These are phyloP conservation scores for Laticauda laticaudata DNA, from an alignment of 2,113 vertebrate species.

Conservation along the genomic window DNA sequence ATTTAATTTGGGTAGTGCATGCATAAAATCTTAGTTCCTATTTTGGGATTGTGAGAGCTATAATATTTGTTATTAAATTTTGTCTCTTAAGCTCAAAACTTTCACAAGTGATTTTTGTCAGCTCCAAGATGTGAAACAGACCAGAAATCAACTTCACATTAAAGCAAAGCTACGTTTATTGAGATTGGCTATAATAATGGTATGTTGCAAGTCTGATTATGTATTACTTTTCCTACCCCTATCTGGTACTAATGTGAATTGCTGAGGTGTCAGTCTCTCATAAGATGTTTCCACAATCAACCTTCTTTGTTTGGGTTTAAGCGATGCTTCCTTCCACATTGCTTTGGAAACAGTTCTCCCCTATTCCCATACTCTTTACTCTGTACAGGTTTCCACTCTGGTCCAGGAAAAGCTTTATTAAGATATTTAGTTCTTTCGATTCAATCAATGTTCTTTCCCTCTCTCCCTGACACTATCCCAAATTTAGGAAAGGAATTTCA, in stretches of 20 bases:
- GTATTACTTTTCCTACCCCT: not conserved
- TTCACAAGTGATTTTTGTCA: not conserved
- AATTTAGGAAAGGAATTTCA: not conserved
- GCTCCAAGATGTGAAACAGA: not conserved
- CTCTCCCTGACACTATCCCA: not conserved
- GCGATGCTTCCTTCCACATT: not conserved
- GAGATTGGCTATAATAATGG: not conserved
- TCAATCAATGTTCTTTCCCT: not conserved
- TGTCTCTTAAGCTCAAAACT: not conserved
- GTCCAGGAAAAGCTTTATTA: not conserved
- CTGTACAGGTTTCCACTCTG: not conserved
- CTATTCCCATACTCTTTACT: not conserved
- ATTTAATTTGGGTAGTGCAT: not conserved
- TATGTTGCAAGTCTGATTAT: not conserved
- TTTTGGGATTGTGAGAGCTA: not conserved
- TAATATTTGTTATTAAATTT: not conserved
- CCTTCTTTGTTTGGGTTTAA: not conserved
- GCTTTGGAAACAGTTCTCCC: not conserved
- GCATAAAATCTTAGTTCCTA: not conserved
- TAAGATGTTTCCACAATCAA: not conserved
- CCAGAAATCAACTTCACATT: not conserved
- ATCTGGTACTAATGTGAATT: not conserved
- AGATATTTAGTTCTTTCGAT: not conserved
- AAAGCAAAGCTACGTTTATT: not conserved
- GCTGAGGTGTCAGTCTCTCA: not conserved